Evolutionary conservation across 1,140 invertebrate species (phyloP).

Genomic region (Dryas iulia): DNA sequence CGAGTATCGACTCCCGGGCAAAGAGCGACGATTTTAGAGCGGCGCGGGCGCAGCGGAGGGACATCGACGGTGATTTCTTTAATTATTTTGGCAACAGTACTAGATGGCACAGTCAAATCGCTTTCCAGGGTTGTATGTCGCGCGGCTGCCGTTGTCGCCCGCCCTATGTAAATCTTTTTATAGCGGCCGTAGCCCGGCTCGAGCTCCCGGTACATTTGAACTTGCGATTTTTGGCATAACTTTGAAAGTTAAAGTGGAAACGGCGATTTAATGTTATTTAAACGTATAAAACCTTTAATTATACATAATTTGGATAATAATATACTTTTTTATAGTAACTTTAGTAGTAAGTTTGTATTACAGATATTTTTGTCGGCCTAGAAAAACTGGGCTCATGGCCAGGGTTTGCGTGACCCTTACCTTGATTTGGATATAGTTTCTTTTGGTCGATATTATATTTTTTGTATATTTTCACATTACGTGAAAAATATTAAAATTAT

Average conservation of each 20-base stretch:
- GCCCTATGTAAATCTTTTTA: slow-evolving; percentile 80
- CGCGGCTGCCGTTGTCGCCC: slow-evolving; percentile 67
- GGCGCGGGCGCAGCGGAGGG: slow-evolving; percentile 79
- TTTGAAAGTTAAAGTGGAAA: slow-evolving; percentile 18
- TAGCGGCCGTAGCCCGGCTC: slow-evolving; percentile 75
- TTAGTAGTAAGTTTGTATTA: background rate
- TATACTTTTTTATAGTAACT: background rate
- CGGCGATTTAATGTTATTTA: background rate
- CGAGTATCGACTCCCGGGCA: slow-evolving; percentile 81
- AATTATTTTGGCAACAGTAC: slow-evolving; percentile 88
- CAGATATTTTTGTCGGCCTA: slow-evolving; percentile 17
- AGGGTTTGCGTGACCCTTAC: slow-evolving; percentile 33
- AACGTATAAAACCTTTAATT: background rate
- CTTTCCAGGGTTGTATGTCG: slow-evolving; percentile 81
- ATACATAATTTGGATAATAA: background rate
- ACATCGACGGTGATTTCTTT: slow-evolving; percentile 83
- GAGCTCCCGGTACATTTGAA: slow-evolving; percentile 58
- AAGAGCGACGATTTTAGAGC: slow-evolving; percentile 88
- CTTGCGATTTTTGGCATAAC: slow-evolving; percentile 34
- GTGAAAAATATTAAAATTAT: background rate
- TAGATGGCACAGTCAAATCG: slow-evolving; percentile 78
- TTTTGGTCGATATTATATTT: slow-evolving; percentile 1
- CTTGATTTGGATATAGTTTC: slow-evolving; percentile 18
- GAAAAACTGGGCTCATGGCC: slow-evolving; percentile 35
- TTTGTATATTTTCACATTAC: background rate